Percentiles rank a stretch among this genome's conserved stretches.
phyloP scores from a whole-genome alignment of 2,113 vertebrate species.

The Setophaga petechia region DNA sequence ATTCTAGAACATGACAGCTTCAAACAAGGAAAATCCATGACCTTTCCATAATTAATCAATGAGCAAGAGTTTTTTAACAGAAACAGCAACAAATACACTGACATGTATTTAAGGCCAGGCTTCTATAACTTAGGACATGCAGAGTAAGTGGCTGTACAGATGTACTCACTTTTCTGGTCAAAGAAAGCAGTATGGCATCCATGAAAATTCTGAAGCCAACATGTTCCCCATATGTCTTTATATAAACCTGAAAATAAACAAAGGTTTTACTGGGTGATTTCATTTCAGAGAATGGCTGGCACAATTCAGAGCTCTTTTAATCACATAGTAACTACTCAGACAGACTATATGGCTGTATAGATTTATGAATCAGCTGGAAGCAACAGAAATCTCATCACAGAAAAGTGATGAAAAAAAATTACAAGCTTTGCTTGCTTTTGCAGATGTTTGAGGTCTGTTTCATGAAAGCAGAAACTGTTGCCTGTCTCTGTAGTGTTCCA shows the following conservation, averaged over 20 bases:
- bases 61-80: not conserved
- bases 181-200: conserved; percentile 94
- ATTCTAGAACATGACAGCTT: not conserved
- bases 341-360: not conserved
- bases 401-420: not conserved
- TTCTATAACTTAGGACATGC: not conserved
- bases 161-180: conserved; percentile 88
- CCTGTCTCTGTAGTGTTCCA: not conserved
- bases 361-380: not conserved
- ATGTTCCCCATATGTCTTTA: conserved; percentile 93
- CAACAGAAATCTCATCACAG: not conserved
- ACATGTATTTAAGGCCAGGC: not conserved
- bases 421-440: not conserved
- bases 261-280: not conserved
- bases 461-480: not conserved
- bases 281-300: not conserved
- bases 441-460: not conserved
- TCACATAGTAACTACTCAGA: not conserved
- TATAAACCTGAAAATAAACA: conserved; percentile 83
- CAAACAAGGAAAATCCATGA: not conserved
- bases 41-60: not conserved
- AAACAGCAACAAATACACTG: not conserved
- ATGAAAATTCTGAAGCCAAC: conserved; percentile 98
- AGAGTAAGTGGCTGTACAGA: not conserved
- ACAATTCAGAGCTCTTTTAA: not conserved